Evolutionary conservation across 2,797 vertebrate genomes (phyloP).

Genomic region (Petrocephalus sullivani): DNA sequence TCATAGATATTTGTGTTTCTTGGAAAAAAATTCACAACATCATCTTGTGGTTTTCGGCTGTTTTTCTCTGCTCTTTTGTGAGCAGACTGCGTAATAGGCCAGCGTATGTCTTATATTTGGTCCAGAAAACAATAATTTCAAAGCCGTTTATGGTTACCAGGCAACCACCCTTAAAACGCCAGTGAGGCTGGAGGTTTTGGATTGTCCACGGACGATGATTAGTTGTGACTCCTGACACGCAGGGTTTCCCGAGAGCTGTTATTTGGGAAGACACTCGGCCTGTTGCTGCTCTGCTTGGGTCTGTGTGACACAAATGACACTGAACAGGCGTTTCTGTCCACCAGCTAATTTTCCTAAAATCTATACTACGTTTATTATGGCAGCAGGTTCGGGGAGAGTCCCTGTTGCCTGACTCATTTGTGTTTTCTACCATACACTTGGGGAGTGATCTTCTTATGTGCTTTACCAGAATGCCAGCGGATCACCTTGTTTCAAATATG

Average conservation of each 20-base stretch:
- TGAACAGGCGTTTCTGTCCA: not conserved
- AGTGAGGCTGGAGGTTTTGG: constrained; percentile 50
- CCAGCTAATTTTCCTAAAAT: not conserved
- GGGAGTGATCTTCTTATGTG: not conserved
- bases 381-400: not conserved
- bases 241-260: not conserved
- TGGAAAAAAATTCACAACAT: constrained; percentile 17
- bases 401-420: not conserved
- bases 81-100: constrained; percentile 51
- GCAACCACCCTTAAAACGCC: constrained; percentile 69
- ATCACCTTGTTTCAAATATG: not conserved
- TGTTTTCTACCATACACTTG: not conserved
- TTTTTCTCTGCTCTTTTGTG: constrained; percentile 48
- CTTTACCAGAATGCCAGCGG: not conserved
- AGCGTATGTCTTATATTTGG: constrained; percentile 61
- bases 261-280: constrained; percentile 8
- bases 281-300: not conserved
- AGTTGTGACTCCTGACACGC: not conserved
- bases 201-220: constrained; percentile 2
- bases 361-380: not conserved
- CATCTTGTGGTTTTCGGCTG: constrained; percentile 17
- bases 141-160: constrained; percentile 64
- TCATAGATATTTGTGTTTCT: not conserved
- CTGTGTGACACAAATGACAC: constrained; percentile 1
- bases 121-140: constrained; percentile 56